Evolutionary conservation across 1,140 invertebrate genomes (phyloP), one percentile per base, ranked within the genome.

Genomic region (Oreohelix idahoensis): DNA sequence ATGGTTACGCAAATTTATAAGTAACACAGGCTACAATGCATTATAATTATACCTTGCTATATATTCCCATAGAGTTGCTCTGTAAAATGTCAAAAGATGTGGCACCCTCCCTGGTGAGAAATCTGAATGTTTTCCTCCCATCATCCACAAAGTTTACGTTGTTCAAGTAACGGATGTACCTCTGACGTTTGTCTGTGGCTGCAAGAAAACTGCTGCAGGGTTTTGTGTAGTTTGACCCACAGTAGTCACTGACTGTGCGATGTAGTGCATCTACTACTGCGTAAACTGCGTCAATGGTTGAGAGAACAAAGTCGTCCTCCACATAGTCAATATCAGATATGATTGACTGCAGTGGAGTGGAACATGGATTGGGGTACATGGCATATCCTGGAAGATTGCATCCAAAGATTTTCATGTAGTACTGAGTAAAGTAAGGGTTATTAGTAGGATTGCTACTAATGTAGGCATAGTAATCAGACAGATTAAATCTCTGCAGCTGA

Each of bases 241-340:
- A 92, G 69, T 87, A 85, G 26, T 89, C 84, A 29, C 83, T 85
- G 0, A 92, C 81, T 1, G 89, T 89, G 0, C 71, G 79, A 63
- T 91, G 82, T 17, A 89, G 82, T 20, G 88, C 90, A 26, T 79
- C 83, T 17, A 85, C 87, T 32, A 88, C 83, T 42, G 90, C 83
- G 70, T 89, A 91, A 0, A 92, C 90, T 15, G 90, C 89, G 75
- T 91, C 89, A 23, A 92, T 90, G 13, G 87, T 90, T 13, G 89
- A 85, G 15, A 89, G 42, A 26, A 89, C 86, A 58, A 86, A 89
- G 74, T 87, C 89, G 63, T 89, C 88, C 35, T 84, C 84, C 26
- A 53, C 45, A 66, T 87, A 90, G 26, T 49, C 69, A 15, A 86
- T 51, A 35, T 75, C 73, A n/a, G 75, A 45, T 8, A 84, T 86